A percentile compares a stretch with the other conserved stretches of the same genome.
phyloP scores from a whole-genome alignment of 2,888 invertebrate species.

The Spicauda simplicius region DNA sequence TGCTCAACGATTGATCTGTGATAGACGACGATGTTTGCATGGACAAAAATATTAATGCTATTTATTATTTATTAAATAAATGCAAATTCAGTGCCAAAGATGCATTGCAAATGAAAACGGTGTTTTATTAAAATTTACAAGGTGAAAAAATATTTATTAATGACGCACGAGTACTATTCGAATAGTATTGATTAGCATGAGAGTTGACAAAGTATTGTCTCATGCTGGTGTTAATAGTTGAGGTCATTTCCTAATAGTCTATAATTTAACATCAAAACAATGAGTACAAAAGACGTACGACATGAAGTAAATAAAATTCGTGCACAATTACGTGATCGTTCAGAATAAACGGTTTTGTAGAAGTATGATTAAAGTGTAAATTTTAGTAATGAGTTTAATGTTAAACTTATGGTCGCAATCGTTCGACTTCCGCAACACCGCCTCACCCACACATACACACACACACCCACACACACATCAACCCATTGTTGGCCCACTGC shows the following conservation, averaged over 20 bases:
- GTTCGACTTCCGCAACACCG: no score
- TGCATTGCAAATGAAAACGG: constrained; percentile 68
- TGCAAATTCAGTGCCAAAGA: constrained; percentile 81
- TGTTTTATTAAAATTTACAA: constrained; percentile 44
- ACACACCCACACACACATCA: no score
- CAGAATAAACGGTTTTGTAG: not conserved
- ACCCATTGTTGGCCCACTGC: no score
- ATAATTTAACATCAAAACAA: constrained; percentile 48
- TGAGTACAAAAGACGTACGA: constrained; percentile 33
- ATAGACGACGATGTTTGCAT: constrained; percentile 66
- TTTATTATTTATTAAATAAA: constrained; percentile 71
- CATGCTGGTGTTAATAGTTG: constrained; percentile 58
- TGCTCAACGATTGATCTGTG: constrained; percentile 80
- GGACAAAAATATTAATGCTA: constrained; percentile 62
- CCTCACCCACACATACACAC: no score
- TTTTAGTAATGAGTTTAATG: not conserved
- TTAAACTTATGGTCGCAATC: no score
- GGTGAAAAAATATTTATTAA: constrained; percentile 35
- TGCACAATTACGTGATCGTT: constrained; percentile 26
- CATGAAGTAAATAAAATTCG: constrained; percentile 29
- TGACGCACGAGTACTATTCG: constrained; percentile 45
- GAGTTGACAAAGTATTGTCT: constrained; percentile 43
- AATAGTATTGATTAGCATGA: constrained; percentile 55
- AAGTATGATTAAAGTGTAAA: not conserved
- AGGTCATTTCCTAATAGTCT: constrained; percentile 63